Base-by-base conservation (phyloP, 1,140 invertebrate genomes). In the Andrena cerasifolii region DNA sequence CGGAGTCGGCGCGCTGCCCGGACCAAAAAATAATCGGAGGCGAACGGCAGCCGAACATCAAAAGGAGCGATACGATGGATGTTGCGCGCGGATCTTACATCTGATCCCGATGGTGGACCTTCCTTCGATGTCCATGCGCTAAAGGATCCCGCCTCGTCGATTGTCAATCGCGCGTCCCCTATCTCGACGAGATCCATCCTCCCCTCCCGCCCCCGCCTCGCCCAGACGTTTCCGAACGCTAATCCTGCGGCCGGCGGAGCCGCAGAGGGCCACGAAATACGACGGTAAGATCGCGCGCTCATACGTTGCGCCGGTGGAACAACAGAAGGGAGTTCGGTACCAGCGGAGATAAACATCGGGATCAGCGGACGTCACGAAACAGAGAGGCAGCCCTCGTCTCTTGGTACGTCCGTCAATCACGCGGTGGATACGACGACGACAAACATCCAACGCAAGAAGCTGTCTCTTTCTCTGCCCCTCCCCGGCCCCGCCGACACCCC, bases 391-490 rank as follows among this genome's bases (percentile, higher is more conserved):
- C 56, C 68, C 72, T 71, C 68, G 78, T 83, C 77, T 77, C 66
- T 62, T 45, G 66, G 62, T 58, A 73, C 72, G 83, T 77, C 83
- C 66, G 83, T 86, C 83, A 86, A 86, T 86, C 84, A 85, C 83
- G 70, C 72, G 49, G 67, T 28, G 72, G 67, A 80, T 83, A 49
- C 83, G 68, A 82, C 83, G 68, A 82, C 76, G 83, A 85, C 84
- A 85, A 85, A 83, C 79, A 85, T 85, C 79, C 79, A 85, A 86
- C 79, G 84, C 76, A 82, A 82, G 78, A 85, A 86, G 76, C 84
- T 78, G 81, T 80, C 81, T 33, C 28, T 62, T 28, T 43, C 6
- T 12, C 77, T 36, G 6, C n/a, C 54, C 18, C 12, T 21, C 76
- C 12, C 21, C 8, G n/a, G 21, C 12, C 40, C 18, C n/a, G n/a